phyloP scores from a whole-genome alignment of 1,140 invertebrate species.

The Drosophila kanapiae region DNA sequence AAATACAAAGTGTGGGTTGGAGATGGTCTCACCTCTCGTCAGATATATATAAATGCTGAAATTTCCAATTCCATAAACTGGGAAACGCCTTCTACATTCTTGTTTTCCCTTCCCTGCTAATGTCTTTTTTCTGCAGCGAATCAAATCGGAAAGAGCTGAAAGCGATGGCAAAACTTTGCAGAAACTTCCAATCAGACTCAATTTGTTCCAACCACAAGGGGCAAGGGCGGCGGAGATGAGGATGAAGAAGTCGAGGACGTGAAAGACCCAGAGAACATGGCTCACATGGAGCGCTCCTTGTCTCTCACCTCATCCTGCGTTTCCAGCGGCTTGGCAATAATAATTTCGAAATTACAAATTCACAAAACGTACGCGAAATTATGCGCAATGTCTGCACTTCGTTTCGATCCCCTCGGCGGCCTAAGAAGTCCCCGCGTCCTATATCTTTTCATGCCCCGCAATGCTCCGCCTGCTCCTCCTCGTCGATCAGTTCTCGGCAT shows the following conservation, averaged over 20 bases:
- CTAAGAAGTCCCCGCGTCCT: slow-evolving; percentile 19
- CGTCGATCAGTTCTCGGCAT: slow-evolving; percentile 12
- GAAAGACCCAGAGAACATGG: slow-evolving; percentile 35
- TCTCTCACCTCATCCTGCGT: slow-evolving; percentile 46
- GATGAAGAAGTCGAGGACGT: slow-evolving; percentile 3
- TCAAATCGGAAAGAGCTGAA: slow-evolving; percentile 66
- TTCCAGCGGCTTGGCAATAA: slow-evolving; percentile 61
- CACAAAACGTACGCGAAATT: slow-evolving; percentile 83
- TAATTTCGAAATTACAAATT: slow-evolving; percentile 83
- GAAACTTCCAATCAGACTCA: slow-evolving; percentile 77
- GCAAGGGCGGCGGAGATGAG: not conserved
- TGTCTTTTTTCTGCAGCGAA: slow-evolving; percentile 68
- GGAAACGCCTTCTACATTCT: slow-evolving; percentile 52
- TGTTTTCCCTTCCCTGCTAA: slow-evolving; percentile 41
- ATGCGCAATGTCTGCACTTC: slow-evolving; percentile 75
- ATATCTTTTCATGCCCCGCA: not conserved
- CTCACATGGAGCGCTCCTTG: slow-evolving; percentile 49
- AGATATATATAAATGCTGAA: slow-evolving; percentile 22
- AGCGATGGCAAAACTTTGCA: slow-evolving; percentile 39
- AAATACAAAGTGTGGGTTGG: slow-evolving; percentile 26
- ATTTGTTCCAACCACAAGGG: slow-evolving; percentile 57
- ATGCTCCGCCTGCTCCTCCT: not conserved
- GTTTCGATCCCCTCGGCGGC: slow-evolving; percentile 32
- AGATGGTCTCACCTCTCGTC: slow-evolving; percentile 6
- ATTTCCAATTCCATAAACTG: slow-evolving; percentile 49